Percentiles rank a stretch among this genome's conserved stretches.
phyloP scores from a whole-genome alignment of 2,113 vertebrate genomes.

The Lonchura striata region DNA sequence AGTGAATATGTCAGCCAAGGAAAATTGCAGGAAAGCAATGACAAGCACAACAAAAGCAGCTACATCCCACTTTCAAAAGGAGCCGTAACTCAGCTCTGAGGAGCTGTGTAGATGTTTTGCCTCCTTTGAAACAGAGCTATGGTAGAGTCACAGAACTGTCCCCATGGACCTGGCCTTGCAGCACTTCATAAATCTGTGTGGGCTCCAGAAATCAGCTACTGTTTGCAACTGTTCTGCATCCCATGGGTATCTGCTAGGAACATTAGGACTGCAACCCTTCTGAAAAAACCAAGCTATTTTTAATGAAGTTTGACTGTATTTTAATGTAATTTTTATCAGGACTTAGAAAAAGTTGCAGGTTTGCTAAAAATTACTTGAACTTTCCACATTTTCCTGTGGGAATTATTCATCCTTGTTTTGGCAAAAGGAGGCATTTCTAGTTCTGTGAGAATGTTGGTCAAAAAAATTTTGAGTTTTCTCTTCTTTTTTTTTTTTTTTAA shows the following conservation, averaged over 20 bases:
- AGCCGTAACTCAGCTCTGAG: neutral
- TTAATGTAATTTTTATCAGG: neutral
- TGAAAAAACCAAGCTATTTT: neutral
- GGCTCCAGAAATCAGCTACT: neutral
- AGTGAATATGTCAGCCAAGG: neutral
- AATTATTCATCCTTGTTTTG: neutral
- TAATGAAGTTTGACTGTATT: neutral
- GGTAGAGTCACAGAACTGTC: neutral
- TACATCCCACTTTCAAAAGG: neutral
- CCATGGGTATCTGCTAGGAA: neutral
- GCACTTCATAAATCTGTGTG: neutral
- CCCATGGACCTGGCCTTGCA: neutral
- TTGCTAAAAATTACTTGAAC: neutral
- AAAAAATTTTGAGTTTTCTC: neutral
- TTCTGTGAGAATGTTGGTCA: neutral
- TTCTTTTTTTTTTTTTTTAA: neutral
- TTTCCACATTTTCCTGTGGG: neutral
- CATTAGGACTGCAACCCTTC: neutral
- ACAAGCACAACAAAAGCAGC: neutral
- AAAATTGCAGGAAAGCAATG: neutral
- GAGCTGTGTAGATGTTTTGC: neutral
- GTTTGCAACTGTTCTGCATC: neutral
- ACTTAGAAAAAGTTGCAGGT: neutral
- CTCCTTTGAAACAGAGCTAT: neutral
- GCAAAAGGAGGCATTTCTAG: neutral